These are phyloP conservation scores for Tolypeutes matacus DNA, from an alignment of 2,797 vertebrate species.

Conservation along the genomic window DNA sequence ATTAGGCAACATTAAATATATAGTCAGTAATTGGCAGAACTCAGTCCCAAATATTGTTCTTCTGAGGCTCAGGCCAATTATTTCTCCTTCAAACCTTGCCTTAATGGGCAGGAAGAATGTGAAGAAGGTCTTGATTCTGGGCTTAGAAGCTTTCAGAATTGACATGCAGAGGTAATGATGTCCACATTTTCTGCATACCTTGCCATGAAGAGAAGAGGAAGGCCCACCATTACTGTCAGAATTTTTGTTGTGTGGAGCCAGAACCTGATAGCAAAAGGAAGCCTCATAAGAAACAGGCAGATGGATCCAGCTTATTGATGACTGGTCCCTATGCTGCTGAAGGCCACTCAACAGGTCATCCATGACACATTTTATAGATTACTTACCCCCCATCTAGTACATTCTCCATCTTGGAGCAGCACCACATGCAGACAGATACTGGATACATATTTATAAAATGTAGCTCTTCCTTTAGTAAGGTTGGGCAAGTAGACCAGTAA, in stretches of 20 bases:
- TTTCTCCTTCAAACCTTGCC: neutral
- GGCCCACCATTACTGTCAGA: neutral
- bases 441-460: neutral
- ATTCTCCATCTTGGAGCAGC: neutral
- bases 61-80: neutral
- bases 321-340: neutral
- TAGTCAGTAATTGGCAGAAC: neutral
- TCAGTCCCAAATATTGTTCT: neutral
- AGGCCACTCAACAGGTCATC: neutral
- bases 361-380: neutral
- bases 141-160: neutral
- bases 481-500: neutral
- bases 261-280: neutral
- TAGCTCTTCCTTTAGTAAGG: neutral
- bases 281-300: neutral
- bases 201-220: no score
- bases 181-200: neutral
- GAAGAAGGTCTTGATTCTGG: neutral
- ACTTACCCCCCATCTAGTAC: neutral
- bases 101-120: neutral
- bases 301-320: neutral
- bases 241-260: neutral
- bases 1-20: neutral
- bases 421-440: neutral
- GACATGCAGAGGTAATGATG: fast-evolving